These are phyloP conservation scores for Pitangus sulphuratus DNA, from an alignment of 2,797 vertebrate genomes.

Conservation along the genomic window DNA sequence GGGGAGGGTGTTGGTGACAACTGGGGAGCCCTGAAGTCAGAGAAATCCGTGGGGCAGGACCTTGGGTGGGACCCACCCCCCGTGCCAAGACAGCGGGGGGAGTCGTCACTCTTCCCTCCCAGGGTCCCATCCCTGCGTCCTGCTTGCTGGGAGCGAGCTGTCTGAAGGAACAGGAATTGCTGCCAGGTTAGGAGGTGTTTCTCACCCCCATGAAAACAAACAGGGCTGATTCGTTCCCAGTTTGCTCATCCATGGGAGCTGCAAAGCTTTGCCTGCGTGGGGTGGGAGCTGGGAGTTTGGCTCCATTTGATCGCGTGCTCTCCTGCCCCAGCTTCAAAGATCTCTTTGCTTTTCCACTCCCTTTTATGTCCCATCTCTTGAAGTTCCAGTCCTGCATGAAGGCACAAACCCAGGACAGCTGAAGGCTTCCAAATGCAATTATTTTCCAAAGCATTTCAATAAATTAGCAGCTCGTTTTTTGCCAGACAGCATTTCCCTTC, in stretches of 20 bases:
- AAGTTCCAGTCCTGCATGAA: background rate
- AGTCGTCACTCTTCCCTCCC: background rate
- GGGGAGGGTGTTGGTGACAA: background rate
- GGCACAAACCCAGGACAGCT: background rate
- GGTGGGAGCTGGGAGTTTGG: background rate
- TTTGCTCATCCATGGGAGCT: background rate
- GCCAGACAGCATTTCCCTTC: slow-evolving; percentile 13
- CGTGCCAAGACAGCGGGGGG: fast-evolving
- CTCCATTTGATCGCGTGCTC: fast-evolving
- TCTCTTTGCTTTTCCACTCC: background rate
- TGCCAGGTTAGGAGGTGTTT: background rate
- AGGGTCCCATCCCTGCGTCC: fast-evolving
- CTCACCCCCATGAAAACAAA: background rate
- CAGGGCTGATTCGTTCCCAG: background rate
- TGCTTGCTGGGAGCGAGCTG: background rate
- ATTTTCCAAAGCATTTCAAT: slow-evolving; percentile 1
- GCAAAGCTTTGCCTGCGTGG: fast-evolving
- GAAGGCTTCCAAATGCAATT: slow-evolving; percentile 15
- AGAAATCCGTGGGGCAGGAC: fast-evolving
- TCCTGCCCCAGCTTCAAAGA: slow-evolving; percentile 6
- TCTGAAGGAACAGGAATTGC: background rate
- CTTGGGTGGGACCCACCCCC: background rate
- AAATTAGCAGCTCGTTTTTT: background rate
- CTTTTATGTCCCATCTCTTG: slow-evolving; percentile 35
- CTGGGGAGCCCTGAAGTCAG: background rate